These are phyloP conservation scores for Harlomillsia oculata DNA, from an alignment of 1,140 invertebrate species.

Conservation along the genomic window DNA sequence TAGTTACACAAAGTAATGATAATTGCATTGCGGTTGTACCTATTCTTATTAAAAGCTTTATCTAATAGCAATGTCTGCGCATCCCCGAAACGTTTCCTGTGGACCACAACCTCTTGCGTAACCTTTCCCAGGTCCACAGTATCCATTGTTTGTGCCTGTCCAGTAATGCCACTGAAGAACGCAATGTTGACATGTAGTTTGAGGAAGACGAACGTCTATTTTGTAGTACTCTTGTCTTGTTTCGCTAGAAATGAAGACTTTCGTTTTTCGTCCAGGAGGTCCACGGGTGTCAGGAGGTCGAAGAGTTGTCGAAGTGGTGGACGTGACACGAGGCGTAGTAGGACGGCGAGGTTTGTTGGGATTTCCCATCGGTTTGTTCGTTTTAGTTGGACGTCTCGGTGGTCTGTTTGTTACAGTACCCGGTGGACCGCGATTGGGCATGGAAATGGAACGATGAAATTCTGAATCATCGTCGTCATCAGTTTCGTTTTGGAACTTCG, in stretches of 20 bases:
- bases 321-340: slow-evolving; percentile 7
- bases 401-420: neutral
- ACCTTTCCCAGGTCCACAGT: slow-evolving; percentile 35
- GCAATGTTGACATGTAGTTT: slow-evolving; percentile 38
- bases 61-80: slow-evolving; percentile 38
- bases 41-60: no score
- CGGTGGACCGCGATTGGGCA: neutral
- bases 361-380: neutral
- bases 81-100: slow-evolving; percentile 7
- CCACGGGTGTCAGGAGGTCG: neutral
- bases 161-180: slow-evolving; percentile 41
- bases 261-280: neutral
- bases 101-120: slow-evolving; percentile 33
- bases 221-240: slow-evolving; percentile 30
- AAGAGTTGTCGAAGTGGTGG: neutral
- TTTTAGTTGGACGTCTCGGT: neutral
- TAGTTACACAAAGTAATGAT: no score
- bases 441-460: no score
- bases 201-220: slow-evolving; percentile 33
- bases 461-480: no score
- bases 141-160: slow-evolving; percentile 19
- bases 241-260: neutral
- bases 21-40: no score
- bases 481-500: slow-evolving; percentile 36
- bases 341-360: neutral